Evolutionary conservation across 1,140 invertebrate species (phyloP).

Genomic region (Samia ricini): DNA sequence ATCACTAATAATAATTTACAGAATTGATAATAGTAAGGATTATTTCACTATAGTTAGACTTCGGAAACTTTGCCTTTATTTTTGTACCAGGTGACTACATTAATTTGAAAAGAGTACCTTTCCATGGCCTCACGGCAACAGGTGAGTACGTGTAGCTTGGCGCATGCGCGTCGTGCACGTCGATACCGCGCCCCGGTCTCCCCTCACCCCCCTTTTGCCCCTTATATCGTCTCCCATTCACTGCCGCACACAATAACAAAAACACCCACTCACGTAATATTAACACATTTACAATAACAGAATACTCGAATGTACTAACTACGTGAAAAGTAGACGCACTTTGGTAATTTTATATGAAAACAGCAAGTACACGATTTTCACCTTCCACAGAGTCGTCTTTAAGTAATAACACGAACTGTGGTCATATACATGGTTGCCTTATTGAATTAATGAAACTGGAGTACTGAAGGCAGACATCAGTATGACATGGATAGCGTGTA

Average conservation of each 20-base stretch:
- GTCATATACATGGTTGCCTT: background rate
- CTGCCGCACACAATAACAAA: constrained; percentile 43
- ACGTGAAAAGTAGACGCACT: background rate
- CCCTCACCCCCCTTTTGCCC: constrained; percentile 17
- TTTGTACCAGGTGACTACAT: constrained; percentile 65
- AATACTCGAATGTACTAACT: background rate
- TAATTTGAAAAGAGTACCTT: constrained; percentile 73
- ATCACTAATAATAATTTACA: too few species aligned
- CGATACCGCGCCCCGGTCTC: constrained; percentile 56
- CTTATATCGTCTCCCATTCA: constrained; percentile 46
- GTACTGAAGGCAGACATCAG: background rate
- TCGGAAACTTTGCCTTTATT: constrained; percentile 52
- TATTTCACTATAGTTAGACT: constrained; percentile 10
- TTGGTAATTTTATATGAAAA: background rate
- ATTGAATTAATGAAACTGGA: background rate
- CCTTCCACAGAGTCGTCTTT: background rate
- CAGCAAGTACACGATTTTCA: background rate
- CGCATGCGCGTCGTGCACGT: constrained; percentile 66
- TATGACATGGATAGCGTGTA: too few species aligned
- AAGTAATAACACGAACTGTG: background rate
- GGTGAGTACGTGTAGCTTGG: constrained; percentile 43
- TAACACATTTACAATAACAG: constrained; percentile 9
- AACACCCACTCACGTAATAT: constrained; percentile 17
- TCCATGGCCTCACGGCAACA: constrained; percentile 71
- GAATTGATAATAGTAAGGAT: too few species aligned